Conservation (phyloP, 2,888 invertebrate genomes). For the Parascotia fuliginaria region DNA sequence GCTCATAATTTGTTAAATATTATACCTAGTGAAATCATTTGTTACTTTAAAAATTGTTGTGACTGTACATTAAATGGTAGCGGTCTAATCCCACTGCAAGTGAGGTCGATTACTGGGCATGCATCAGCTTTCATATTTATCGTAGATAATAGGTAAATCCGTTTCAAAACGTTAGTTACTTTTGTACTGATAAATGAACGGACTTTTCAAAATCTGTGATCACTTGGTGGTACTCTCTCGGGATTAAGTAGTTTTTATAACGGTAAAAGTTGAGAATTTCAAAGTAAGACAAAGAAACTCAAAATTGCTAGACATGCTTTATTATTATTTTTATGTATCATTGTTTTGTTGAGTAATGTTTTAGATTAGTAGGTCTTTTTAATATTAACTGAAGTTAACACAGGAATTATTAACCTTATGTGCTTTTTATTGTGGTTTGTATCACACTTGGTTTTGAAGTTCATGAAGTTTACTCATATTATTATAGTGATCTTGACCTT, state of each 20-base stretch:
- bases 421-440: constrained; percentile 44
- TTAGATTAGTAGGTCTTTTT: constrained; percentile 32
- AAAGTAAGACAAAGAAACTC: constrained; percentile 53
- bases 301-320: constrained; percentile 66
- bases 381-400: constrained; percentile 51
- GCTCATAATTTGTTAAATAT: constrained; percentile 55
- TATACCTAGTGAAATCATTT: constrained; percentile 14
- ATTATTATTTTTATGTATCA: constrained; percentile 48
- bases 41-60: constrained; percentile 14
- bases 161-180: constrained; percentile 74
- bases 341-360: constrained; percentile 57
- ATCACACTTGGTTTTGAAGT: constrained; percentile 1
- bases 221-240: constrained; percentile 85
- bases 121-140: constrained; percentile 67
- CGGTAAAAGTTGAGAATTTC: constrained; percentile 60
- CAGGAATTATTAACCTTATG: constrained; percentile 48
- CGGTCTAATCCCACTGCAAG: constrained; percentile 26
- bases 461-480: constrained; percentile 23
- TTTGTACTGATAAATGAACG: constrained; percentile 76
- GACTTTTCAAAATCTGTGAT: constrained; percentile 83
- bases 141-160: constrained; percentile 73
- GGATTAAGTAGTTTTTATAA: constrained; percentile 80
- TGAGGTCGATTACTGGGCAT: constrained; percentile 59
- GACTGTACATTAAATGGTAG: constrained; percentile 33
- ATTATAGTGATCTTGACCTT: constrained; percentile 18